Evolutionary conservation across 2,113 vertebrate genomes (phyloP), one percentile per base, ranked within the genome.

Genomic region (Pedetes capensis): DNA sequence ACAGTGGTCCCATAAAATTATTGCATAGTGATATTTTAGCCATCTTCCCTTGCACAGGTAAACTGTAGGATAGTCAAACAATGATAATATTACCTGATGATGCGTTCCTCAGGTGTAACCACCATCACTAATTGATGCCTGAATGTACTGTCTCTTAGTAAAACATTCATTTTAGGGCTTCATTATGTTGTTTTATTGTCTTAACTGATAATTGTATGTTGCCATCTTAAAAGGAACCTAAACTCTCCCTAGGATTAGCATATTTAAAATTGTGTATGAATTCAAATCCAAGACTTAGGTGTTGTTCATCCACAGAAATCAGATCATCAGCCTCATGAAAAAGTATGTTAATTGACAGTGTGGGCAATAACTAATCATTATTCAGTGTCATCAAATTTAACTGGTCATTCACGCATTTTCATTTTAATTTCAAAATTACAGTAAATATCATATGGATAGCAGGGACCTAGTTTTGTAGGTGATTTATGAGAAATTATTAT

Each of bases 381-480:
- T 71, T 92, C n/a, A 66, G 23, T 82, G n/a, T 90, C 14, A 78
- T 11, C 37, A 64, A n/a, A 42, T 55, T 59, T 87, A 72, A 59
- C 18, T 74, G 42, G 42, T 32, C 71, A 49, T 76, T 81, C 53
- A 90, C 1, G 10, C 72, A 72, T 78, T 86, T 96, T 57, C 32
- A 87, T 68, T 91, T n/a, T 42, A 55, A 6, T 83, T 74, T 55
- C 7, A 32, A 86, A 74, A 61, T 53, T 61, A 53, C 27, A 1
- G 29, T 68, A 47, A 79, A 83, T 87, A 42, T 55, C 29, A 76
- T 12, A 39, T 78, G 37, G 29, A 39, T 92, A 51, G 32, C 42
- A 75, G 4, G 16, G 6, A 20, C n/a, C 20, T 44, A 3, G 17
- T 66, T 85, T 64, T 86, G 10, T 53, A 47, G 18, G 6, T 86